Conservation (phyloP, 2,888 invertebrate species). For the Eupithecia tripunctaria region DNA sequence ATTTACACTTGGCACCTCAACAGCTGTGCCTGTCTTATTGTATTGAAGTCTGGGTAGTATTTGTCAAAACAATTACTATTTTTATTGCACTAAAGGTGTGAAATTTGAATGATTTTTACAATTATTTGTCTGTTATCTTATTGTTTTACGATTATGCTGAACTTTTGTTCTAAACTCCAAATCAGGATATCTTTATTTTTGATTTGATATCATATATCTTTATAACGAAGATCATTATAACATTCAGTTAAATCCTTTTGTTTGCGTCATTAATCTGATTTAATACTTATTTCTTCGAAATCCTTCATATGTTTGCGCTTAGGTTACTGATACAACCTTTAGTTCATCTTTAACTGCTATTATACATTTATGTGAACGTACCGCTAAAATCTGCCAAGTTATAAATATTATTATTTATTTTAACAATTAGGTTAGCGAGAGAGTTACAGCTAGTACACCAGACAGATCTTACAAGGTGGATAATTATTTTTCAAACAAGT, state of each 20-base stretch:
- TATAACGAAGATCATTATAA: not conserved
- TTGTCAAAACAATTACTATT: constrained; percentile 23
- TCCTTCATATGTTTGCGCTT: not conserved
- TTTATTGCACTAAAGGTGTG: constrained; percentile 7
- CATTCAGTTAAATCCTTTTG: not conserved
- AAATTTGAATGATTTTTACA: not conserved
- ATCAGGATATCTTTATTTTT: not conserved
- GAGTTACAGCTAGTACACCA: no score
- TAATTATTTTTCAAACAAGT: no score
- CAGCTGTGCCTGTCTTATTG: constrained; percentile 18
- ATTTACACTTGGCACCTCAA: constrained; percentile 42
- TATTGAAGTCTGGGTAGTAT: constrained; percentile 1
- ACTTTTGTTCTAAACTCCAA: not conserved
- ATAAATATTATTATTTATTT: no score
- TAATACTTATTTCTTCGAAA: not conserved
- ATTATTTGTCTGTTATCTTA: not conserved
- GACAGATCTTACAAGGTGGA: no score
- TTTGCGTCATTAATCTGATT: not conserved
- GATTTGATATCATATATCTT: not conserved
- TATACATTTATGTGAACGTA: not conserved
- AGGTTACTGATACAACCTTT: not conserved
- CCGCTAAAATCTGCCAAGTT: not conserved
- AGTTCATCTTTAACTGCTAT: not conserved
- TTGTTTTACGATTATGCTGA: not conserved
- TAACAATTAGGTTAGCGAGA: no score